phyloP scores from a whole-genome alignment of 2,113 vertebrate genomes.

The Siphamia tubifer region DNA sequence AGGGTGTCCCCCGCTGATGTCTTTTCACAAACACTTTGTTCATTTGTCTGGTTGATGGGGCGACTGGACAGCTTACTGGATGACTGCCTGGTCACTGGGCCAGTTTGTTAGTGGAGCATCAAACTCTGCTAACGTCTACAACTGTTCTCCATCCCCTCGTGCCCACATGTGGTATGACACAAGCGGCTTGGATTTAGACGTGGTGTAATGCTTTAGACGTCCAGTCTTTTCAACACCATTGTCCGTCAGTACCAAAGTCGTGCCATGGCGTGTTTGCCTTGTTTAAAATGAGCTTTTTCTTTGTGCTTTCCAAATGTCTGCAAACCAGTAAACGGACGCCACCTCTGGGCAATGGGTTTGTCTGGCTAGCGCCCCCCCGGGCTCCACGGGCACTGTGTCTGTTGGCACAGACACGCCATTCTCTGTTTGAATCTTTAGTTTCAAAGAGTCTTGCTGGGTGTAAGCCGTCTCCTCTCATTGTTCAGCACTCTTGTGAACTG shows the following conservation, averaged over 20 bases:
- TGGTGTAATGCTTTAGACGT: neutral
- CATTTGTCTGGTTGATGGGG: constrained; percentile 71
- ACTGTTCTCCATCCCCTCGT: neutral
- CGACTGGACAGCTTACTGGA: constrained; percentile 59
- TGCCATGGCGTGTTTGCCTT: neutral
- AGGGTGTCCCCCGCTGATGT: constrained; percentile 54
- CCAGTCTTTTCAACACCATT: neutral
- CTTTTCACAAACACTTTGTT: constrained; percentile 67
- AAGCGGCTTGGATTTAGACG: neutral
- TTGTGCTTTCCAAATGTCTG: constrained; percentile 11
- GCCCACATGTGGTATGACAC: neutral
- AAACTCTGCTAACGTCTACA: constrained; percentile 12
- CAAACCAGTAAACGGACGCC: constrained; percentile 10
- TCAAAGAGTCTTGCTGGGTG: constrained; percentile 40
- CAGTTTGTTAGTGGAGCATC: constrained; percentile 56
- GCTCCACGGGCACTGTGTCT: constrained; percentile 29
- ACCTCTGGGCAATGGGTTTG: constrained; percentile 27
- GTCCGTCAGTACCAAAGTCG: neutral
- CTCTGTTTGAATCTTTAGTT: constrained; percentile 40
- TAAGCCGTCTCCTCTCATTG: constrained; percentile 45
- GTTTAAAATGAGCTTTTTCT: neutral
- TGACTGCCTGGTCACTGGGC: constrained; percentile 52
- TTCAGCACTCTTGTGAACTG: constrained; percentile 9
- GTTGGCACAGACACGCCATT: constrained; percentile 28
- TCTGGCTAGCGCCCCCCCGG: constrained; percentile 34